A percentile compares a stretch with the other conserved stretches of the same genome.
phyloP scores from a whole-genome alignment of 1,140 invertebrate genomes.

The Achroia grisella region DNA sequence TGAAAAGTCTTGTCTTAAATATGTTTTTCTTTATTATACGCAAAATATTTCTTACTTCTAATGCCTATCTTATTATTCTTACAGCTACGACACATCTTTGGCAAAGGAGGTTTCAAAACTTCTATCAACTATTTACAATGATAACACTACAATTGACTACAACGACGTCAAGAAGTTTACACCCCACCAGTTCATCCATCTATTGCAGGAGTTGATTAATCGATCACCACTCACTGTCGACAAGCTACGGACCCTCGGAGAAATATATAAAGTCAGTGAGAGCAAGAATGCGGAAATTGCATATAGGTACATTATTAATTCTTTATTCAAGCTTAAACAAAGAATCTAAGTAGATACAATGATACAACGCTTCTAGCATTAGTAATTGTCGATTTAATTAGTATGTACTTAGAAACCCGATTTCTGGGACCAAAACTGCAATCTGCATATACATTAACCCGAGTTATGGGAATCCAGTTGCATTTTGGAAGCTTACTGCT shows the following conservation, averaged over 20 bases:
- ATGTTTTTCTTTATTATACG: too few species aligned
- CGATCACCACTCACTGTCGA: constrained; percentile 57
- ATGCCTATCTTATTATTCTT: constrained; percentile 11
- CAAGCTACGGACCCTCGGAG: constrained; percentile 78
- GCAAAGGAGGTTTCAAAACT: constrained; percentile 78
- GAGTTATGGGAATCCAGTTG: too few species aligned
- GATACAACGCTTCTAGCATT: too few species aligned
- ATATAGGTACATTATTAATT: constrained; percentile 42
- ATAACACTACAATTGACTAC: constrained; percentile 57
- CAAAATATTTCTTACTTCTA: too few species aligned
- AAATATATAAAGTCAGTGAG: constrained; percentile 69
- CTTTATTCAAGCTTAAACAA: too few species aligned
- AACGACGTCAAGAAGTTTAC: constrained; percentile 74
- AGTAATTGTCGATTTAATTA: too few species aligned
- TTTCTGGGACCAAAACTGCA: too few species aligned
- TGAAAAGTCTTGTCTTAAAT: too few species aligned
- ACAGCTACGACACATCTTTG: constrained; percentile 82
- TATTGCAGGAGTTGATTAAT: constrained; percentile 79
- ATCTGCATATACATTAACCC: too few species aligned
- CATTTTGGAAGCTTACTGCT: too few species aligned
- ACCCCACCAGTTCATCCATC: constrained; percentile 78
- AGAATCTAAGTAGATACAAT: too few species aligned
- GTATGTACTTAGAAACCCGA: too few species aligned
- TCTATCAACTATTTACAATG: constrained; percentile 73
- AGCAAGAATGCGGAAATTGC: constrained; percentile 85